A percentile compares a stretch with the other conserved stretches of the same genome.
Evolutionary conservation across 2,888 invertebrate genomes (phyloP).

Genomic region (Morinoia aosen): DNA sequence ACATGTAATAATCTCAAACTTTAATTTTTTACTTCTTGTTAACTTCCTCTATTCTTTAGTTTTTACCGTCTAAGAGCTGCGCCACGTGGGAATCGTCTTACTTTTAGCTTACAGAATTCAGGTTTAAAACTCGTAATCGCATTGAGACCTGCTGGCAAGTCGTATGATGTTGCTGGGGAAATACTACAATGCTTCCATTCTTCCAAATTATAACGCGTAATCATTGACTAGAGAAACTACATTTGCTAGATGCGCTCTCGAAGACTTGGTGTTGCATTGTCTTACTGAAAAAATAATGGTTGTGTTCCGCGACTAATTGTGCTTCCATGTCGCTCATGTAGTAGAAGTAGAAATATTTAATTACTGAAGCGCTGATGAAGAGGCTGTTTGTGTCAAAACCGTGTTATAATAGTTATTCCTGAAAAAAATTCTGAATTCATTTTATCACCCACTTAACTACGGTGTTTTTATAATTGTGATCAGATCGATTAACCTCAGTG

Average conservation of each 20-base stretch:
- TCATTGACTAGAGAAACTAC: no score
- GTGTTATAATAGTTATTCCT: no score
- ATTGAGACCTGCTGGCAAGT: background rate
- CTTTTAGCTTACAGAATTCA: no score
- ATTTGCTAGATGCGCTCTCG: no score
- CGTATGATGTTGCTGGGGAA: background rate
- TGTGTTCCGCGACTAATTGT: background rate
- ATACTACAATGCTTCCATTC: background rate
- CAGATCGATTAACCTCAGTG: no score
- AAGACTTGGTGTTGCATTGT: no score
- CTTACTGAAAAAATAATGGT: background rate
- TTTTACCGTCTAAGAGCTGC: background rate
- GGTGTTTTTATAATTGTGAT: no score
- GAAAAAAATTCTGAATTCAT: no score
- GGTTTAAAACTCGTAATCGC: background rate
- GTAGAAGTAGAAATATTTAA: background rate
- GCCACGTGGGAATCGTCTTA: background rate
- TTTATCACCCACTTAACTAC: no score
- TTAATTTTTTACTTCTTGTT: background rate
- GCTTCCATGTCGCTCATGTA: background rate
- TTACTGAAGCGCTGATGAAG: no score
- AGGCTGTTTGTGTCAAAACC: no score
- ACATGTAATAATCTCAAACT: background rate
- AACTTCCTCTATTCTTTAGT: background rate
- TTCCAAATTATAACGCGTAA: no score